These are phyloP conservation scores for Monoplex corrugatus DNA, from an alignment of 2,888 invertebrate species.

Conservation along the genomic window DNA sequence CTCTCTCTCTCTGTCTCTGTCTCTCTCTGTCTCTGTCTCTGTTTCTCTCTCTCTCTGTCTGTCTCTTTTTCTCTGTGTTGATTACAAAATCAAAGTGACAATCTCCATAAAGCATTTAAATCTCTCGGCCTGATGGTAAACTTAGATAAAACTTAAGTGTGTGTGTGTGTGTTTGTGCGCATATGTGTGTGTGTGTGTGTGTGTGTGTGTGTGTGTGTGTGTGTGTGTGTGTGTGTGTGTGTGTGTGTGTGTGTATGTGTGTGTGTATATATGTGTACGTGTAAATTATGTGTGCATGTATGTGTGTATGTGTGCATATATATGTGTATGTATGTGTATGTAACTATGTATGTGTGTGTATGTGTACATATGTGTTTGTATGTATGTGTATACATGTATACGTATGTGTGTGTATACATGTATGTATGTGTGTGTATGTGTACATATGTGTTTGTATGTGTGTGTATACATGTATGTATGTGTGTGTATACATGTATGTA, in stretches of 20 bases:
- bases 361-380: not conserved
- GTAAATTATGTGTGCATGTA: constrained; percentile 17
- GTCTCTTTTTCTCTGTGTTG: too few relatives aligned
- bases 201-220: not conserved
- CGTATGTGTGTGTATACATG: not conserved
- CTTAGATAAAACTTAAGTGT: too few relatives aligned
- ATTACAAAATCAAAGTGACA: too few relatives aligned
- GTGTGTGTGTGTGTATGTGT: constrained; percentile 43
- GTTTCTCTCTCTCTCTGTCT: too few relatives aligned
- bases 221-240: constrained; percentile 34
- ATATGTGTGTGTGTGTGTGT: too few relatives aligned
- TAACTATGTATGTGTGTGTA: not conserved
- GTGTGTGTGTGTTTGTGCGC: not conserved
- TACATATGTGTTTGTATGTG: not conserved
- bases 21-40: too few relatives aligned
- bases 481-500: not conserved
- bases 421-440: not conserved
- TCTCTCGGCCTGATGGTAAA: too few relatives aligned
- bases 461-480: not conserved
- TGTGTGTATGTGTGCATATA: not conserved
- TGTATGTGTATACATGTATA: not conserved
- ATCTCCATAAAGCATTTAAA: too few relatives aligned
- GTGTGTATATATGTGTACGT: constrained; percentile 44
- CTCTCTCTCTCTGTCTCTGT: too few relatives aligned
- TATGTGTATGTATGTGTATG: not conserved